Evolutionary conservation across 2,113 vertebrate genomes (phyloP), one percentile per base, ranked within the genome.

Genomic region (Atrichornis clamosus): DNA sequence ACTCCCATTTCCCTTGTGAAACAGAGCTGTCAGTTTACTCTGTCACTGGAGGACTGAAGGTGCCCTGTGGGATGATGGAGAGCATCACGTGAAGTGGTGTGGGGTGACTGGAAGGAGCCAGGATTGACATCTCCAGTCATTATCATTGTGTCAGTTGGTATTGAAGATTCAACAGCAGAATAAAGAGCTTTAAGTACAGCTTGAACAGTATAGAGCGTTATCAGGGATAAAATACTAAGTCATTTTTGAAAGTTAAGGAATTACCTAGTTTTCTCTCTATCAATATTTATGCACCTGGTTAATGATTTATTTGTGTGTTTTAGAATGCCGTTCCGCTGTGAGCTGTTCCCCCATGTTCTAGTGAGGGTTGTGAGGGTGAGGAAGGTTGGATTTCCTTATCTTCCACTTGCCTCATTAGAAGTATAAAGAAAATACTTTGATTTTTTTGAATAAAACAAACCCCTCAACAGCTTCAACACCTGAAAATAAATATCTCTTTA

Each of bases 101-200:
- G 37, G 23, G 58, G 30, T 27, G 63, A 33, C 32, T 44, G 35
- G 39, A 50, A 78, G 37, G 60, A 79, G 37, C 23, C 59, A 44
- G 52, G 49, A 68, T 23, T 0, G 0, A 3, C 24, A 12, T 19
- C 19, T 73, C 15, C 35, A n/a, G 17, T 28, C 42, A 9, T 41
- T n/a, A 23, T 9, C 17, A 7, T 23, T 46, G 21, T 64, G 32
- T 59, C 74, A 46, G 35, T 20, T 22, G 22, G 33, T 37, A 27
- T 35, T 56, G 35, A 69, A 49, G 70, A 30, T 76, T 75, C 3
- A 11, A 32, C 28, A 68, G 20, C 50, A 65, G 28, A 58, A 55
- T 44, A 15, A 62, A 75, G 60, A 42, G 37, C 19, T 86, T 63
- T 23, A 41, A 55, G 13, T 49, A 15, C 32, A 44, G 16, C 30